Evolutionary conservation across 2,888 invertebrate genomes (phyloP), one percentile per base, ranked within the genome.

Genomic region (Synergus umbraculus): DNA sequence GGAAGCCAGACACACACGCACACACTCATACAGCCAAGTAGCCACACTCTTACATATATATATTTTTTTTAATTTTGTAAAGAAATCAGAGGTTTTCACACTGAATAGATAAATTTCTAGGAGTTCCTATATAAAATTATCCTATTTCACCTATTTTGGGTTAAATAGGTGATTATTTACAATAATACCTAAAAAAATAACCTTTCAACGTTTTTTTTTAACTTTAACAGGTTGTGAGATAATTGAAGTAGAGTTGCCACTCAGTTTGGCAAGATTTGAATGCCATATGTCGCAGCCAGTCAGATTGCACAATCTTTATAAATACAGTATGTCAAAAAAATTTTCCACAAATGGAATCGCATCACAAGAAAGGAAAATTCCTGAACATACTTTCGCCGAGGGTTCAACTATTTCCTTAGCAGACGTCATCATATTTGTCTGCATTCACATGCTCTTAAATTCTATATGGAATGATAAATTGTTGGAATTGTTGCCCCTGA

Each of bases 211-310:
- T 29, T 29, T 29, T 29, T 29, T 29, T 29, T 29, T 29, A 29
- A 29, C 22, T 29, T 29, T 29, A 29, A 29, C 22, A 29, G 22
- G 22, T 29, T 29, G 22, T 29, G 22, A 29, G 22, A 29, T 29
- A 2, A 2, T 29, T 1, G 22, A 84, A 86, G 89, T 92, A 13
- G 89, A 90, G 77, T 87, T 98, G 78, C 97, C 98, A 0, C 90
- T 92, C n/a, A 95, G 95, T 87, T 91, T 98, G 76, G 93, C 95
- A 0, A 93, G 96, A 83, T 97, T 98, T 89, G 98, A 98, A 92
- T 94, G 94, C 84, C 98, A 98, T 90, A 94, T 98, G 92, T 94
- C 94, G 18, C 96, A 97, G 87, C 98, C 98, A 0, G 95, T 97
- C 0, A 94, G 95, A 88, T 94, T 97, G 83, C 98, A 98, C 89